phyloP scores from a whole-genome alignment of 2,113 vertebrate genomes.

The Corythornis cristatus region DNA sequence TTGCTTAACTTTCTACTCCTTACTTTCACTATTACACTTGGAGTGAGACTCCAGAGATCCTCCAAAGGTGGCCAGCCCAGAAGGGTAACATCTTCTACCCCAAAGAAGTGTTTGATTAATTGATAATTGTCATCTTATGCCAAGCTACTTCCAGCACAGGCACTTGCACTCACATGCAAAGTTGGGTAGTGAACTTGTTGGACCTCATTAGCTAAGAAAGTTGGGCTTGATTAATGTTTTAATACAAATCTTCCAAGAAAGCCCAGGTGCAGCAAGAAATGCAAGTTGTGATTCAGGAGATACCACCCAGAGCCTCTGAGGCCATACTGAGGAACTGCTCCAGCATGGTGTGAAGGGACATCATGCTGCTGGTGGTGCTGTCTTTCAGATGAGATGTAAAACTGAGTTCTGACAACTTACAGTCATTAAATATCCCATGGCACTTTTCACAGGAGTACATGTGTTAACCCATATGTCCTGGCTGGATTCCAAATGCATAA shows the following conservation, averaged over 20 bases:
- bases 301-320: neutral
- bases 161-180: neutral
- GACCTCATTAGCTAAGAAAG: constrained; percentile 1
- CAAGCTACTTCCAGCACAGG: neutral
- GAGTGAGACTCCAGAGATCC: neutral
- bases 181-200: neutral
- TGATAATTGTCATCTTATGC: neutral
- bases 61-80: neutral
- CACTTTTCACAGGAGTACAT: constrained; percentile 70
- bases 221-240: neutral
- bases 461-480: constrained; percentile 72
- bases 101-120: neutral
- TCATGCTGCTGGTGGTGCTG: constrained; percentile 43
- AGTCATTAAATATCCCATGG: constrained; percentile 72
- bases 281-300: neutral
- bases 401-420: constrained; percentile 65
- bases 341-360: constrained; percentile 15
- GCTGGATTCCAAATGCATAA: constrained; percentile 63
- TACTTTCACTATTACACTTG: neutral
- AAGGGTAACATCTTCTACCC: neutral
- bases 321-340: neutral
- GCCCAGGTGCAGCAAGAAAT: neutral
- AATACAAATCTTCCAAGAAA: neutral
- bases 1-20: neutral
- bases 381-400: constrained; percentile 63